These are phyloP conservation scores for Fissipunctia ypsillon DNA, from an alignment of 2,888 invertebrate species.

Conservation along the genomic window DNA sequence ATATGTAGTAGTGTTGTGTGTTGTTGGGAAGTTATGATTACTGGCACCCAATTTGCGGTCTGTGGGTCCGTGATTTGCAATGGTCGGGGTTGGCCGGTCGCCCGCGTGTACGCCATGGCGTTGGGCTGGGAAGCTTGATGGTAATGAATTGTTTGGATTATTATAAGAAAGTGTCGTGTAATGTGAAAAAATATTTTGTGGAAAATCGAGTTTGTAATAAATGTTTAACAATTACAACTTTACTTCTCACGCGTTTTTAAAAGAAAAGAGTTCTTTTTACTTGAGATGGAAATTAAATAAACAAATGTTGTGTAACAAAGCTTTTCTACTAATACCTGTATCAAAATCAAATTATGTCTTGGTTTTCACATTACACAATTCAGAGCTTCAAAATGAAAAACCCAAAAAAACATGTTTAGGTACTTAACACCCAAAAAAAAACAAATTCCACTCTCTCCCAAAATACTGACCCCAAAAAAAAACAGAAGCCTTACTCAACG, in stretches of 20 bases:
- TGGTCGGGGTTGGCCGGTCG: conserved; percentile 53
- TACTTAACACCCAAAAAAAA: too few species aligned
- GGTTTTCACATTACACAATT: too few species aligned
- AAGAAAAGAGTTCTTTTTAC: background rate
- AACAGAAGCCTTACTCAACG: conserved; percentile 17
- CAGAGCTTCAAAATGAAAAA: background rate
- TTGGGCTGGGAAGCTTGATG: conserved; percentile 48
- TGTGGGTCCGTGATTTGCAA: conserved; percentile 64
- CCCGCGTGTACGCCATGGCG: conserved; percentile 55
- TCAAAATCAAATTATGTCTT: background rate
- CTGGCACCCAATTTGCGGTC: conserved; percentile 66
- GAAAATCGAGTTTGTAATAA: background rate
- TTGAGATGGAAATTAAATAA: background rate
- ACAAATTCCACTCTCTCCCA: background rate
- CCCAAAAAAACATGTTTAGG: too few species aligned
- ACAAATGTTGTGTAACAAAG: too few species aligned
- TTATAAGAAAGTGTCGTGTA: background rate
- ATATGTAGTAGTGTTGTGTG: conserved; percentile 76
- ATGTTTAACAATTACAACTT: background rate
- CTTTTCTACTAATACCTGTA: background rate
- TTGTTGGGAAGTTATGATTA: conserved; percentile 72
- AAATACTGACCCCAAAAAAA: background rate
- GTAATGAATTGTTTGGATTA: conserved; percentile 22
- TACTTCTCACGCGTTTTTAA: background rate
- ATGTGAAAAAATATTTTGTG: too few species aligned